Evolutionary conservation across 2,797 vertebrate genomes (phyloP), one percentile per base, ranked within the genome.

Genomic region (Ptychobarbus kaznakovi): DNA sequence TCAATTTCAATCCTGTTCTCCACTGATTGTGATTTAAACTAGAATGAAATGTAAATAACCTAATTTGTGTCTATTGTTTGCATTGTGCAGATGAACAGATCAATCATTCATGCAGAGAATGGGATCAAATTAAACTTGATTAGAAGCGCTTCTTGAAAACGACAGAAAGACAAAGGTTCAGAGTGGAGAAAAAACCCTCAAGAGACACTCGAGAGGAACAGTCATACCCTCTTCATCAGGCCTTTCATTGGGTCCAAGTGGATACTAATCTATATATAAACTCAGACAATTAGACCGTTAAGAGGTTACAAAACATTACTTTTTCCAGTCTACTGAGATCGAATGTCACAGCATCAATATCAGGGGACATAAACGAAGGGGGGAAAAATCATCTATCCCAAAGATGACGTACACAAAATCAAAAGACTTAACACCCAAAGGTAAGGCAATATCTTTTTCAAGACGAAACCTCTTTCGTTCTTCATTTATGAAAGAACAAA

Each of bases 171-270:
- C 51, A 79, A 70, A 79, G 20, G 56, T 72, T 79, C 15, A 72
- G 13, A 46, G 20, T 46, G 66, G 40, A 72, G 51, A 49, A 79
- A 78, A 84, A 9, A 38, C 38, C 76, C 75, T 61, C 6, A 32
- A 75, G 77, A 70, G 77, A 68, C 51, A 49, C 40, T 76, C 25
- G 18, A 86, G 68, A 32, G 25, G 61, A 46, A 63, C 51, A 66
- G 61, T 28, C 69, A 75, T 42, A 81, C 28, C 49, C 78, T 69
- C 82, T 81, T 81, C 66, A 87, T 87, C 73, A 87, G 12, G 83
- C 51, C 15, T 63, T 80, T 79, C 42, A 81, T n/a, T 81, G 20
- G 42, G 69, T 49, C 46, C 32, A 76, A 77, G 77, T 69, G 82
- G 70, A 70, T 35, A 82, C 35, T 53, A 85, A 69, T 69, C 22